Evolutionary conservation across 2,113 vertebrate species (phyloP).

Genomic region (Tetrax tetrax): DNA sequence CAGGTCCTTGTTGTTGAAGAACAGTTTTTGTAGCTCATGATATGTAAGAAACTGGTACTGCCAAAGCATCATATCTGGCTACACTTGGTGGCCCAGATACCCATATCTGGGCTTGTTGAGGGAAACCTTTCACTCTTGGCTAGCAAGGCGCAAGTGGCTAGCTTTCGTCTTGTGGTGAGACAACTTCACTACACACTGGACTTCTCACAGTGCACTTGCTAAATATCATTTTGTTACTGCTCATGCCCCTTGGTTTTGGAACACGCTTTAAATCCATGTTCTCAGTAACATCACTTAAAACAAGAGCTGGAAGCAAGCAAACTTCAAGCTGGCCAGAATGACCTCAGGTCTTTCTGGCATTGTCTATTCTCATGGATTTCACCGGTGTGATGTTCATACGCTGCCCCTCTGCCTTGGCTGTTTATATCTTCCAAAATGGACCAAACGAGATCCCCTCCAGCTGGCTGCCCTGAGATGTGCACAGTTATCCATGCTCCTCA

Average conservation of each 20-base stretch:
- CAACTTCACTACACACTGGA: neutral
- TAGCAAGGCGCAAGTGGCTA: neutral
- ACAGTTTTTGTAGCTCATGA: neutral
- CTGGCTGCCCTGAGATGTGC: neutral
- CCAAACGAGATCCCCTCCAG: neutral
- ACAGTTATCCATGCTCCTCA: fast-evolving
- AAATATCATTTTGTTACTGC: neutral
- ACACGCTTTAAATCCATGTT: neutral
- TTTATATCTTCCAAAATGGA: neutral
- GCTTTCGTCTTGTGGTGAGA: neutral
- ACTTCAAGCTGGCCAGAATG: neutral
- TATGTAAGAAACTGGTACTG: neutral
- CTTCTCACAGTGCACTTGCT: neutral
- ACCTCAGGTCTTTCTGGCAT: neutral
- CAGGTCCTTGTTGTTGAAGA: neutral
- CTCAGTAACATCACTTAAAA: neutral
- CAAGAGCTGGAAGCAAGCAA: neutral
- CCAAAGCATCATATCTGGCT: neutral
- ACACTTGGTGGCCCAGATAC: neutral
- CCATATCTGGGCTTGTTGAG: neutral
- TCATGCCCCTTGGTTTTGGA: neutral
- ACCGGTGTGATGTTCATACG: neutral
- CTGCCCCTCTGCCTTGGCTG: neutral
- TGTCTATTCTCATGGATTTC: neutral
- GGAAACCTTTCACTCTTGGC: neutral